Base-by-base conservation (phyloP, 2,888 invertebrate species). In the Perithous albicinctus region DNA sequence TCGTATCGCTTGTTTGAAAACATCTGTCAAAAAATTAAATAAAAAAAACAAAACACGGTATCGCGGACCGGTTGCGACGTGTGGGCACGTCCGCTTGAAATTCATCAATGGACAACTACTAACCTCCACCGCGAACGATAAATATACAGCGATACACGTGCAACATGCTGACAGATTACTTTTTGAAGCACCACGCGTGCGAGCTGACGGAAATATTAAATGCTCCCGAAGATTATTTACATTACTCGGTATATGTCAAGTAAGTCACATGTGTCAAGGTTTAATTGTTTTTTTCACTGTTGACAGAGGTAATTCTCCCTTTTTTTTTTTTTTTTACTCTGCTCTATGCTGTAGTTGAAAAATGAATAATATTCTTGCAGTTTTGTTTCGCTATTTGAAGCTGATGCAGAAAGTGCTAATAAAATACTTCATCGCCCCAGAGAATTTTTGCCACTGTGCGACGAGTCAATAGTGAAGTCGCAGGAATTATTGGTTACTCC, bases 231-330 rank as follows among this genome's bases (percentile, higher is more conserved):
- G 93, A 93, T 70, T 93, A 94, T 56, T 94, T 95, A 72, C 95
- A 96, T 90, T 96, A 94, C 87, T 94, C 95, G 46, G 93, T 97
- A 64, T 94, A 94, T 89, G 94, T 97, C 66, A 96, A 96, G 97
- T 97, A 94, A 94, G 94, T 93, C 46, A 23, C 41, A n/a, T 20
- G 20, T 20, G 38, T 38, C 32, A 18, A 41, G 23, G 4, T 59
- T 7, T 8, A 29, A 59, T 59, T 32, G 6, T 32, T 23, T 12
- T 23, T 12, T 23, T 38, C 12, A 38, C n/a, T 20, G 3, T 41
- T 38, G 12, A 41, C 10, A 18, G 15, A 8, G 15, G 7, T 7
- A 32, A 29, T n/a, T 26, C 4, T 12, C 12, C n/a, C n/a, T 32
- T n/a, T 32, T 32, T 35, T 8, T 35, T 56, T 32, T 32, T 15